Percentiles rank a stretch among this genome's conserved stretches.
Conservation (phyloP, 2,888 invertebrate genomes). For the Eilema griseolum region DNA sequence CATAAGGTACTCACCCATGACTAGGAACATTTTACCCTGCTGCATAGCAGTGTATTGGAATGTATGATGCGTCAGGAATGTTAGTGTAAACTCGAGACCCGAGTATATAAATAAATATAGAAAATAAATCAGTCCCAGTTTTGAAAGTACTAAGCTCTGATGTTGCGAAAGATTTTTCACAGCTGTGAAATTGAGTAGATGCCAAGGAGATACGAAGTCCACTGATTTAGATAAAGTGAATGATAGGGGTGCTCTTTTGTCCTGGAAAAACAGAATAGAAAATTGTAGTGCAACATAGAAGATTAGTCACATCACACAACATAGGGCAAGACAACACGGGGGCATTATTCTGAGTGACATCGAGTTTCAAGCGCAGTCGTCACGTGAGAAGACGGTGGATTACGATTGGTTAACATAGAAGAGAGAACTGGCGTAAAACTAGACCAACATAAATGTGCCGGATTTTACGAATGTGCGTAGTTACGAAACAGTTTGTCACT, state of each 20-base stretch:
- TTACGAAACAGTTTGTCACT: too few species aligned
- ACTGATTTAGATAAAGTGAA: conserved; percentile 89
- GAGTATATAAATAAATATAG: conserved; percentile 97
- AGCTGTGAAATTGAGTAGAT: conserved; percentile 88
- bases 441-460: too few species aligned
- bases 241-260: conserved; percentile 90
- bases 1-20: conserved; percentile 89
- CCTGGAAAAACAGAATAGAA: conserved; percentile 76
- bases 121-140: conserved; percentile 93
- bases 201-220: conserved; percentile 79
- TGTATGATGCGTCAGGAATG: conserved; percentile 97
- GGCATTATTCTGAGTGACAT: too few species aligned
- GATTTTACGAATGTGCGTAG: too few species aligned
- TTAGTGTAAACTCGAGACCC: conserved; percentile 98
- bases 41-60: conserved; percentile 97
- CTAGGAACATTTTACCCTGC: conserved; percentile 99
- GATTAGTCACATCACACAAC: background rate
- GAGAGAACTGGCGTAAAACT: too few species aligned
- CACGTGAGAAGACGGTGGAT: too few species aligned
- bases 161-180: conserved; percentile 88
- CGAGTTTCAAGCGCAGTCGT: too few species aligned
- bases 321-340: background rate
- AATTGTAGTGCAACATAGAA: conserved; percentile 9
- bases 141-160: conserved; percentile 89
- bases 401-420: too few species aligned